Evolutionary conservation across 2,797 vertebrate species (phyloP), one percentile per base, ranked within the genome.

Genomic region (Steatocranus sp.): DNA sequence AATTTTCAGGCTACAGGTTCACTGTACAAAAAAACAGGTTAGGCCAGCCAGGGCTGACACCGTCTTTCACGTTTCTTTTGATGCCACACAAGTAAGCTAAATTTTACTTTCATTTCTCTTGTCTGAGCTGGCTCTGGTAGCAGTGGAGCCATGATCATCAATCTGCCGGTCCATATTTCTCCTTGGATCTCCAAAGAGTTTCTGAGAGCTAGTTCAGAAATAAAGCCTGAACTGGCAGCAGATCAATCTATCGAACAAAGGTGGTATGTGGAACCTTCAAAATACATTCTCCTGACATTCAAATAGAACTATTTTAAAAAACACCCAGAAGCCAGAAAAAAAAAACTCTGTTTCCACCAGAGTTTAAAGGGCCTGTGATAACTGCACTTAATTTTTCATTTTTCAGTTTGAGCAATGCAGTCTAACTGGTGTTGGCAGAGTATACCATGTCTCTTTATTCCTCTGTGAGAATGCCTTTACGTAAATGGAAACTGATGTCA

Each of bases 231-330:
- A 41, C 11, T 66, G 34, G 34, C 34, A 41, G 61, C n/a, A 38
- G 61, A 66, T 38, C 61, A 41, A 15, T 66, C 61, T 41, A 23
- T 41, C 2, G 7, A 63, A 63, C n/a, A 20, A 41, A 41, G 61
- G 12, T 41, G 11, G 34, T 15, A 66, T 68, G 20, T 68, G 36
- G 36, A 68, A 41, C 63, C 12, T 38, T 66, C 25, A 68, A 68
- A 68, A 68, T 41, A 68, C 14, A 68, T 68, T 68, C 36, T 66
- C 34, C 61, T 23, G 58, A 63, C 32, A 66, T 66, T 66, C n/a
- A 68, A 68, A 25, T 11, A 3, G 25, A 3, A 66, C n/a, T 0
- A 41, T 41, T 41, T 10, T 0, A 4, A n/a, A 20, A 63, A 43
- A 68, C 6, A 68, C 63, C 8, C 20, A 25, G 63, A 68, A 68